These are phyloP conservation scores for Megaleporinus macrocephalus DNA, from an alignment of 2,113 vertebrate species.

Conservation along the genomic window DNA sequence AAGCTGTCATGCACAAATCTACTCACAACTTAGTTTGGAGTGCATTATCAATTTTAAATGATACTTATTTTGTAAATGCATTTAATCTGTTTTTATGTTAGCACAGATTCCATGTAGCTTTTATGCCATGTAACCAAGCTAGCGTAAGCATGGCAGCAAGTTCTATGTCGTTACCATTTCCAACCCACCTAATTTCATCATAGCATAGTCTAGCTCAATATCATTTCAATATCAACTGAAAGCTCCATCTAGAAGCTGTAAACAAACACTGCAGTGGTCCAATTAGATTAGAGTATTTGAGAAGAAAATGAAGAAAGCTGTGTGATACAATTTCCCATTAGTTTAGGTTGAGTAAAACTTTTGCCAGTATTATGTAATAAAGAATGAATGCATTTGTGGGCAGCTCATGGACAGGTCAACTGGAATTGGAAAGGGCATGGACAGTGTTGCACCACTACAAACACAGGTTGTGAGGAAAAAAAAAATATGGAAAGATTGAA, in stretches of 20 bases:
- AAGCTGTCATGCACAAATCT: too few species aligned
- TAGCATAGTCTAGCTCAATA: background rate
- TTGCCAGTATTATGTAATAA: background rate
- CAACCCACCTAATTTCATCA: background rate
- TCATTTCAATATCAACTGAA: background rate
- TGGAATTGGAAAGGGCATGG: constrained; percentile 1
- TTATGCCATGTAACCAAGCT: background rate
- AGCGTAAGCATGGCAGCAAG: background rate
- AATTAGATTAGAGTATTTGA: background rate
- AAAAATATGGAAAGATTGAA: background rate
- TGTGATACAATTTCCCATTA: background rate
- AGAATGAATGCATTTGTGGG: background rate
- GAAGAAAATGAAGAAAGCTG: too few species aligned
- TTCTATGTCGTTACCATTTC: background rate
- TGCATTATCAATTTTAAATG: too few species aligned
- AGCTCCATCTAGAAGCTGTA: background rate
- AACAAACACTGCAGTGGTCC: background rate
- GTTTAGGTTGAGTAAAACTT: background rate
- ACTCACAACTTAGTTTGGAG: too few species aligned
- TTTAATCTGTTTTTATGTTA: too few species aligned
- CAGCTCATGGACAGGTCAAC: background rate
- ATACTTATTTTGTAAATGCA: too few species aligned
- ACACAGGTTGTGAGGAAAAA: constrained; percentile 69
- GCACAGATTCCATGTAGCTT: too few species aligned
- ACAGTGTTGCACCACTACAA: constrained; percentile 62